Conservation (phyloP, 2,888 invertebrate species). For the Luperina nickerlii region DNA sequence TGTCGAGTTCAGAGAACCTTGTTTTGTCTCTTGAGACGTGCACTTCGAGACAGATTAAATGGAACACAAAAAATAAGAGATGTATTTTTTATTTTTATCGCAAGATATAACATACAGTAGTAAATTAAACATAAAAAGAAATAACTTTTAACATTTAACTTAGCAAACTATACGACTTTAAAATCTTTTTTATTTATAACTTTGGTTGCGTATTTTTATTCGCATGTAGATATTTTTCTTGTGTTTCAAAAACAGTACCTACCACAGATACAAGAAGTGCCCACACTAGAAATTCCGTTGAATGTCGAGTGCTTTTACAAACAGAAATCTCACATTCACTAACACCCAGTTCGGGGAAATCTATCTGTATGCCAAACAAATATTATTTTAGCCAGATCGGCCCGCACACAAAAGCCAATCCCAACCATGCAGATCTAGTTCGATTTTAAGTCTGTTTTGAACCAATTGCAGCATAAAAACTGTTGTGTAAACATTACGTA, state of each 20-base stretch:
- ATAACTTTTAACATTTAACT: background rate
- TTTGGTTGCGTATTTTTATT: background rate
- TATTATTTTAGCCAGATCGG: background rate
- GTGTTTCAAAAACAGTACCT: background rate
- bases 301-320: background rate
- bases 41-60: constrained; percentile 28
- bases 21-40: constrained; percentile 57
- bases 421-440: constrained; percentile 8
- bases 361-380: constrained; percentile 15
- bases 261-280: background rate
- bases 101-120: background rate
- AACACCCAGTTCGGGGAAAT: background rate
- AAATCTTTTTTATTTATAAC: background rate
- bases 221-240: background rate
- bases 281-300: background rate
- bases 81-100: background rate
- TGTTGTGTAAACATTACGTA: background rate
- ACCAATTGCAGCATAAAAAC: background rate
- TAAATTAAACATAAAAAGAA: background rate
- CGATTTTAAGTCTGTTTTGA: constrained; percentile 17
- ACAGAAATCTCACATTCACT: constrained; percentile 4
- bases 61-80: background rate
- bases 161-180: background rate
- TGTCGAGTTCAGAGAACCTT: constrained; percentile 48
- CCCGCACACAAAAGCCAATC: background rate